A percentile compares a stretch with the other conserved stretches of the same genome.
Evolutionary conservation across 2,888 invertebrate species (phyloP).

Genomic region (Eristalis intricaria): DNA sequence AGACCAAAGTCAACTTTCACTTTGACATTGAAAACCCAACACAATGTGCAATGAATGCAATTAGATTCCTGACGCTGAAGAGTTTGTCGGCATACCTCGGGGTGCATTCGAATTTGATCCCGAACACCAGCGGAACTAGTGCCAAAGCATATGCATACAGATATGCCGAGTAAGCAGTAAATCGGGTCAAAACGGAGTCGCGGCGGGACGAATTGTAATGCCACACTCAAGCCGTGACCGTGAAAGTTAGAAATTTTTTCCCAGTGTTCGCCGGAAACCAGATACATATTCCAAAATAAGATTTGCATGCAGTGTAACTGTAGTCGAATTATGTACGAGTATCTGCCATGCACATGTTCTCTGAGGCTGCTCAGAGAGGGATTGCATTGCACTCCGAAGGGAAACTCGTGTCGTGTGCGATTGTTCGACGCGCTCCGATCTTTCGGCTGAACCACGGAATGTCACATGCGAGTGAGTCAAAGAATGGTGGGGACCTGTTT

Average conservation of each 20-base stretch:
- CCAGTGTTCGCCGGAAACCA: constrained; percentile 41
- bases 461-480: background rate
- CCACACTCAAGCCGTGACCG: constrained; percentile 58
- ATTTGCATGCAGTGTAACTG: constrained; percentile 44
- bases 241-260: constrained; percentile 71
- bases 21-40: constrained; percentile 80
- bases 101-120: constrained; percentile 30
- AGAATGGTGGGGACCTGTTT: constrained; percentile 3
- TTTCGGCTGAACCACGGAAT: background rate
- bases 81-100: constrained; percentile 16
- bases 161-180: constrained; percentile 7
- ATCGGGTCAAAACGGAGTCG: constrained; percentile 49
- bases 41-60: constrained; percentile 50
- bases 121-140: constrained; percentile 28
- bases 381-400: constrained; percentile 29
- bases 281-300: constrained; percentile 57
- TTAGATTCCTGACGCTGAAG: constrained; percentile 9
- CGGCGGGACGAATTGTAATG: constrained; percentile 43
- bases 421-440: constrained; percentile 20
- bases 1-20: constrained; percentile 79
- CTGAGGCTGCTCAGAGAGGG: background rate
- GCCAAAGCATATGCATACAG: background rate
- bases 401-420: constrained; percentile 10
- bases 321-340: background rate
- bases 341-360: constrained; percentile 6